These are phyloP conservation scores for Gobionotothen gibberifrons DNA, from an alignment of 2,797 vertebrate species.

Conservation along the genomic window DNA sequence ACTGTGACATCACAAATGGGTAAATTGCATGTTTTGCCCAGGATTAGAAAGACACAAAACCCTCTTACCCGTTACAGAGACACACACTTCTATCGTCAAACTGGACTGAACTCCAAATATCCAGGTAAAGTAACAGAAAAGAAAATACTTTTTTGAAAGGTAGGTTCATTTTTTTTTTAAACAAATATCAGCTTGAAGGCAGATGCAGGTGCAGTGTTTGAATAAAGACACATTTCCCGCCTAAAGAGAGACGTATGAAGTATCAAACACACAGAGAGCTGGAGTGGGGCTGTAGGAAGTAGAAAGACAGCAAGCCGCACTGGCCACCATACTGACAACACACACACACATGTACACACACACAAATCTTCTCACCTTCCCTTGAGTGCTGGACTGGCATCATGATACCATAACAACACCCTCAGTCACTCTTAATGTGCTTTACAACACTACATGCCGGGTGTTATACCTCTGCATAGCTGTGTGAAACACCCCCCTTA, in stretches of 20 bases:
- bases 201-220: constrained; percentile 4
- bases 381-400: constrained; percentile 69
- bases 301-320: too few relatives aligned
- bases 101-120: background rate
- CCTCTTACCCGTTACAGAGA: background rate
- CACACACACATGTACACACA: constrained; percentile 21
- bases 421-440: constrained; percentile 77
- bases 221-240: constrained; percentile 21
- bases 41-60: background rate
- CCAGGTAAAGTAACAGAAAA: background rate
- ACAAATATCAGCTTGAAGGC: background rate
- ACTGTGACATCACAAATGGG: too few relatives aligned
- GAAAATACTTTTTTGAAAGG: background rate
- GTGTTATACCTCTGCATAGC: constrained; percentile 76
- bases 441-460: constrained; percentile 79
- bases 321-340: background rate
- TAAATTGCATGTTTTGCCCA: too few relatives aligned
- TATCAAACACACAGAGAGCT: background rate
- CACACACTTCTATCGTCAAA: background rate
- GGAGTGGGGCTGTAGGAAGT: background rate
- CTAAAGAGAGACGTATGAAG: background rate
- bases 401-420: constrained; percentile 79
- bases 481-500: constrained; percentile 66
- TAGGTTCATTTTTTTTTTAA: background rate
- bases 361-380: constrained; percentile 68